Evolutionary conservation across 2,888 invertebrate genomes (phyloP), one percentile per base, ranked within the genome.

Genomic region (Aquatica leii): DNA sequence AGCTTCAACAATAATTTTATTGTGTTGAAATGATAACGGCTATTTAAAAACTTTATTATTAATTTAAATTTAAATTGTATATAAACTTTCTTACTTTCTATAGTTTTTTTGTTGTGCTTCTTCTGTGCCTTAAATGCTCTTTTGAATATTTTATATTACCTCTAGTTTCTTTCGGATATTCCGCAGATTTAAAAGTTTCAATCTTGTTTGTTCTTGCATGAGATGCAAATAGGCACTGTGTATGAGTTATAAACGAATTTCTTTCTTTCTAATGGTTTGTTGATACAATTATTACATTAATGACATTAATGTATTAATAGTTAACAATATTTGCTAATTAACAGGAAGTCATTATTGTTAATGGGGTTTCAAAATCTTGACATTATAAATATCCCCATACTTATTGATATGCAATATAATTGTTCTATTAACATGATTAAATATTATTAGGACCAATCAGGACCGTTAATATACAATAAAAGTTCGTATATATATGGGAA

Each of bases 331-430:
- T 9, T 8, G 37, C 37, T 37, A 37, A 31, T 37, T 5, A 37
- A 37, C 37, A 37, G 11, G 37, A 9, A n/a, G 37, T 9, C 37
- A 37, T 37, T 37, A 37, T 37, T 37, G 37, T n/a, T 37, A 37
- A 37, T 37, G 37, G 11, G 37, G 11, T 37, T 5, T 37, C 37
- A 31, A 31, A 31, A 31, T 31, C 31, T 31, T 9, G 4, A 31
- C n/a, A n/a, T 37, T 37, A 37, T 37, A 37, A 2, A 37, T 37
- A 37, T 37, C 37, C 37, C 37, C 37, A 37, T 37, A 37, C 37
- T 37, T 37, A 37, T 9, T 31, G 9, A 31, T 31, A 31, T 31
- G 31, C 31, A 31, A 31, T 9, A 31, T 6, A 31, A 31, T 37
- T 37, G 37, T 9, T 37, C n/a, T 12, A 37, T 37, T 5, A 37